Evolutionary conservation across 2,797 vertebrate genomes (phyloP).

Genomic region (Sebastes jordani): DNA sequence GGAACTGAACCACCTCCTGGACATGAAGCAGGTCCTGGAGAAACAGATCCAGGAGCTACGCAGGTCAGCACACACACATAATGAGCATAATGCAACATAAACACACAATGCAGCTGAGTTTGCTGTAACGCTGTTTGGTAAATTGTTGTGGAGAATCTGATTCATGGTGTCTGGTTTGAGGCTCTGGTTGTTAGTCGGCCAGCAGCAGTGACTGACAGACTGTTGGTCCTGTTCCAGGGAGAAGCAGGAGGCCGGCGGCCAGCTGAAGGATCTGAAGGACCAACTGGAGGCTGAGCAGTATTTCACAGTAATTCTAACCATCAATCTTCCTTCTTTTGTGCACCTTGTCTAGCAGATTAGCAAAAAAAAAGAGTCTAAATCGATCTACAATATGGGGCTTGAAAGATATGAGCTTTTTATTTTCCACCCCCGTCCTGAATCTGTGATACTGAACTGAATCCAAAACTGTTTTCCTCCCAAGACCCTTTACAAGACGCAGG

Average conservation of each 20-base stretch:
- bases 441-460: neutral
- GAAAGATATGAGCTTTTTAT: neutral
- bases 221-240: slow-evolving; percentile 83
- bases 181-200: slow-evolving; percentile 28
- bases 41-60: slow-evolving; percentile 93
- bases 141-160: slow-evolving; percentile 3
- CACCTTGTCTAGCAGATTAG: neutral
- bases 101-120: neutral
- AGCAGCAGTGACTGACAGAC: slow-evolving; percentile 54
- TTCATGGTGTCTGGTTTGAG: slow-evolving; percentile 28
- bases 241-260: slow-evolving; percentile 90
- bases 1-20: slow-evolving; percentile 94
- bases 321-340: neutral
- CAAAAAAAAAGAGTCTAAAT: neutral
- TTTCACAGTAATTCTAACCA: slow-evolving; percentile 87
- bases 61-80: slow-evolving; percentile 78
- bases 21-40: slow-evolving; percentile 92
- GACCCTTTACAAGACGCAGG: slow-evolving; percentile 98
- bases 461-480: slow-evolving; percentile 49
- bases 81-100: neutral
- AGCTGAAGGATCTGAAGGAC: slow-evolving; percentile 97
- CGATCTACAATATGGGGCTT: neutral
- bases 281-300: slow-evolving; percentile 96
- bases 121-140: neutral
- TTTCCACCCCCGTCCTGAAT: neutral